Evolutionary conservation across 2,113 vertebrate genomes (phyloP).

Genomic region (Microtus pennsylvanicus): DNA sequence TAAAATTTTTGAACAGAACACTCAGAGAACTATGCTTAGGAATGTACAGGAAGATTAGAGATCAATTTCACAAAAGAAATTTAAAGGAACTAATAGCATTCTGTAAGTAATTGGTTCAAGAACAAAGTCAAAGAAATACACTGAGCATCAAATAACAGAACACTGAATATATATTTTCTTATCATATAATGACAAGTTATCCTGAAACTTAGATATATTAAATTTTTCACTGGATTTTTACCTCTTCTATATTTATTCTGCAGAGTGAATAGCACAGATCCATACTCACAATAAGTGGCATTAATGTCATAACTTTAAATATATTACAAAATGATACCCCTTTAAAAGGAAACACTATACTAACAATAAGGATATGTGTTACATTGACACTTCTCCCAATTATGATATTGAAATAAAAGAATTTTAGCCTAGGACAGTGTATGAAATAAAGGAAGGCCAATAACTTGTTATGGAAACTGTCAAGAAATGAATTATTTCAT

Average conservation of each 20-base stretch:
- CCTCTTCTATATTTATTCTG: not conserved
- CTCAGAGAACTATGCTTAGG: not conserved
- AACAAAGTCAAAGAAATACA: not conserved
- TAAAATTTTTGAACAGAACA: not conserved
- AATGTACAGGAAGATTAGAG: not conserved
- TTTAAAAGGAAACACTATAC: not conserved
- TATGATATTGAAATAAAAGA: not conserved
- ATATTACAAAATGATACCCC: not conserved
- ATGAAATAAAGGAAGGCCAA: not conserved
- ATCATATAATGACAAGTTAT: not conserved
- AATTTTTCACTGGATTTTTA: not conserved
- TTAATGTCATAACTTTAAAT: not conserved
- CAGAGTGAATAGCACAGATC: not conserved
- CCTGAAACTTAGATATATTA: not conserved
- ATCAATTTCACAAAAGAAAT: not conserved
- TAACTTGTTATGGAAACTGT: conserved; percentile 22
- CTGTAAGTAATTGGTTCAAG: not conserved
- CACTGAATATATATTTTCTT: not conserved
- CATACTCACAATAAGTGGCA: not conserved
- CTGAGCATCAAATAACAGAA: not conserved
- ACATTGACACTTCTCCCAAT: not conserved
- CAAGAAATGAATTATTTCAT: conserved; percentile 56
- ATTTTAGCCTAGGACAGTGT: not conserved
- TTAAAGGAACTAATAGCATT: not conserved
- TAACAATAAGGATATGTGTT: not conserved